Conservation (phyloP, 1,140 invertebrate genomes). For the Nephotettix cincticeps region DNA sequence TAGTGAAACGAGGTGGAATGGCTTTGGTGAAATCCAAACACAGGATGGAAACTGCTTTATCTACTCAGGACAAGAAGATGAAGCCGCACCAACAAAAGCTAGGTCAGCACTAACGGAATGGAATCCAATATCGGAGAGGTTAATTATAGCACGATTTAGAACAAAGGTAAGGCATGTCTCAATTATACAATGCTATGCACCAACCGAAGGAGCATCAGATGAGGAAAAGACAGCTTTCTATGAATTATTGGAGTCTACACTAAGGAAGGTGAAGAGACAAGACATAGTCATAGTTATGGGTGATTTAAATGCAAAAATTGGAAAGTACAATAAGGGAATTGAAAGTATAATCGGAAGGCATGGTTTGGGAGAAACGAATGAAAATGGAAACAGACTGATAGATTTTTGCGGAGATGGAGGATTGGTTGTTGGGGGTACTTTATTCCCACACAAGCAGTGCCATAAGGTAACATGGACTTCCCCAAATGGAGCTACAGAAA, state of each 20-base stretch:
- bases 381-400: slow-evolving; percentile 36
- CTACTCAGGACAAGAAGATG: slow-evolving; percentile 24
- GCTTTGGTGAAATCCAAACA: slow-evolving; percentile 14
- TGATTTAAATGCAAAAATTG: slow-evolving; percentile 28
- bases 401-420: slow-evolving; percentile 11
- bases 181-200: slow-evolving; percentile 9
- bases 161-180: slow-evolving; percentile 18
- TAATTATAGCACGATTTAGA: slow-evolving; percentile 20
- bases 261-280: slow-evolving; percentile 1
- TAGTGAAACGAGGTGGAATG: slow-evolving; percentile 27
- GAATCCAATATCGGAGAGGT: slow-evolving; percentile 17
- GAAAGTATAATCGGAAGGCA: slow-evolving; percentile 19
- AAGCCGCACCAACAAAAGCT: background rate
- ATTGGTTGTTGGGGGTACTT: slow-evolving; percentile 24
- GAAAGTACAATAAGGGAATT: background rate
- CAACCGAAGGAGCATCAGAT: background rate
- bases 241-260: background rate
- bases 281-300: slow-evolving; percentile 3
- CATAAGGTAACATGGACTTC: slow-evolving; percentile 38
- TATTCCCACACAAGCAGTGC: slow-evolving; percentile 35
- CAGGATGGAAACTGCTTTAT: slow-evolving; percentile 15
- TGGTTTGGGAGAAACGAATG: slow-evolving; percentile 33
- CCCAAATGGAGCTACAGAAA: slow-evolving; percentile 31
- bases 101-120: background rate
- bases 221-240: background rate